These are phyloP conservation scores for Autographa pulchrina DNA, from an alignment of 2,888 invertebrate species.

Conservation along the genomic window DNA sequence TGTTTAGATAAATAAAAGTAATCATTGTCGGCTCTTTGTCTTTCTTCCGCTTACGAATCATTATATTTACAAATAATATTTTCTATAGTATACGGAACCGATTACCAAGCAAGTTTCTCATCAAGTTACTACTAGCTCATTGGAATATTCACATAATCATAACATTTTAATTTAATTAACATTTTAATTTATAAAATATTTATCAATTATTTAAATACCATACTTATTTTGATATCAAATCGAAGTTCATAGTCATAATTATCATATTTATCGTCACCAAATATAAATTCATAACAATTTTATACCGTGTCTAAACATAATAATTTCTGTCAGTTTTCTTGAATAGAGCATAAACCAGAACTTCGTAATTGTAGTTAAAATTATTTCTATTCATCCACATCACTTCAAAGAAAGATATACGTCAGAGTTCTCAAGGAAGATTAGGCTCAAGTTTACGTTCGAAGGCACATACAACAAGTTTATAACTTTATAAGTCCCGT, in stretches of 20 bases:
- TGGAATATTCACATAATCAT: no score
- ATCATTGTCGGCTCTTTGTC: background rate
- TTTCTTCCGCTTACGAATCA: background rate
- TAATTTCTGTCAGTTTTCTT: background rate
- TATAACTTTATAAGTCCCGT: slow-evolving; percentile 39
- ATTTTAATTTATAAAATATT: no score
- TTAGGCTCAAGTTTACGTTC: background rate
- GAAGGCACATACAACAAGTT: background rate
- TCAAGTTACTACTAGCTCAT: no score
- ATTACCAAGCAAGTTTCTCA: no score
- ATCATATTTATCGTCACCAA: no score
- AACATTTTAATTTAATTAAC: no score
- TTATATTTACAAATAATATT: background rate
- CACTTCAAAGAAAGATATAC: background rate
- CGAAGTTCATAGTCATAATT: no score
- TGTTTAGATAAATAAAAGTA: background rate
- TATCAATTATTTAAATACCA: no score
- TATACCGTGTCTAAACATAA: background rate
- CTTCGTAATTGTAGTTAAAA: background rate
- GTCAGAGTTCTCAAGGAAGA: background rate
- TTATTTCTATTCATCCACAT: background rate
- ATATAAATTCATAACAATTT: background rate
- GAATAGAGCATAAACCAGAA: background rate
- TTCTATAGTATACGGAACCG: no score
- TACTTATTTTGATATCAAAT: no score